These are phyloP conservation scores for Drosophila punjabiensis DNA, from an alignment of 1,140 invertebrate genomes.

Conservation along the genomic window DNA sequence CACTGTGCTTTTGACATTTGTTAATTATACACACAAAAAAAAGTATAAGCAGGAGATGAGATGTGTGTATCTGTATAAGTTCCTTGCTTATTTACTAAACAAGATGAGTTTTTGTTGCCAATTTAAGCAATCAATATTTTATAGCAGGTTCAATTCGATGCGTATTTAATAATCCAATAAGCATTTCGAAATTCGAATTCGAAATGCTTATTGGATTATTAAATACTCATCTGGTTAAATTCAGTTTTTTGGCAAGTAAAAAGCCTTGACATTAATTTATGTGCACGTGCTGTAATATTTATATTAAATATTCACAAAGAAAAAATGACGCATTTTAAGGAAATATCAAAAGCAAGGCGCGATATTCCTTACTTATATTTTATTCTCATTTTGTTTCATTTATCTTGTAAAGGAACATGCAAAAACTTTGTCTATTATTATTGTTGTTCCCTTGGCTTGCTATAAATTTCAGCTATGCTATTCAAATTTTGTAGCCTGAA, in stretches of 20 bases:
- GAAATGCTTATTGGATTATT: neutral
- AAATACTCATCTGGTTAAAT: neutral
- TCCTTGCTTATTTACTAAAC: constrained; percentile 3
- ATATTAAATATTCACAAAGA: neutral
- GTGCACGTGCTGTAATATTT: neutral
- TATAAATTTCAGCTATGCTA: constrained; percentile 15
- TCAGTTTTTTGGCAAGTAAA: too few relatives aligned
- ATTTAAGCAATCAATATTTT: neutral
- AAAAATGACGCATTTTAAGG: neutral
- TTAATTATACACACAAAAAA: constrained; percentile 4
- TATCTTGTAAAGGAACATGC: neutral
- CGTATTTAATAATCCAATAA: too few relatives aligned
- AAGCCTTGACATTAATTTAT: neutral
- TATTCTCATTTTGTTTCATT: neutral
- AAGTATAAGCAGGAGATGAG: neutral
- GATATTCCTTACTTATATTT: neutral
- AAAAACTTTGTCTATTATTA: neutral
- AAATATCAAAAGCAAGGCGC: neutral
- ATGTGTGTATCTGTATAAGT: neutral
- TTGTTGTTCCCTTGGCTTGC: neutral
- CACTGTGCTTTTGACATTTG: constrained; percentile 17
- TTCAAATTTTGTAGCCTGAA: constrained; percentile 35
- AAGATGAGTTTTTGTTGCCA: neutral
- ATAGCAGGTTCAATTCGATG: neutral
- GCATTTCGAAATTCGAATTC: too few relatives aligned